A percentile compares a stretch with the other conserved stretches of the same genome.
Evolutionary conservation across 2,888 invertebrate species (phyloP).

Genomic region (Rotaria socialis): DNA sequence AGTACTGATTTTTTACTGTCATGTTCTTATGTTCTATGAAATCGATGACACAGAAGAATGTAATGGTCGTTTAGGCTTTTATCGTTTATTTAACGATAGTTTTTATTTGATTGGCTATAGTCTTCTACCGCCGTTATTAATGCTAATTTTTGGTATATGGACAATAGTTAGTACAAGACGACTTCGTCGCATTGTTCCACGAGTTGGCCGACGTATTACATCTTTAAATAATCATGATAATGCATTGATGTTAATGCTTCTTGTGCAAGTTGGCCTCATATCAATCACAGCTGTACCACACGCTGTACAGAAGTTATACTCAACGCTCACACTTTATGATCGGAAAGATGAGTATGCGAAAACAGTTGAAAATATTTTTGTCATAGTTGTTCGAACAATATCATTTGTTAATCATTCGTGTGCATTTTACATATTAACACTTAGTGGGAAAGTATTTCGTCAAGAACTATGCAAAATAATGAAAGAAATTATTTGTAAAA

Average conservation of each 20-base stretch:
- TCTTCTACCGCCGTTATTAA: not conserved
- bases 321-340: not conserved
- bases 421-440: slow-evolving; percentile 1
- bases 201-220: not conserved
- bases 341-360: not conserved
- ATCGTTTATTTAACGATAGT: not conserved
- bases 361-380: not conserved
- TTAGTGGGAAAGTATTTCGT: not conserved
- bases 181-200: not conserved
- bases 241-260: not conserved
- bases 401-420: slow-evolving; percentile 27
- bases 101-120: not conserved
- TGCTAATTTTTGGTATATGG: not conserved
- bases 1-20: not conserved
- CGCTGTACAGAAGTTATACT: slow-evolving; percentile 26
- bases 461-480: not conserved
- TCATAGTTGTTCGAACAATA: not conserved
- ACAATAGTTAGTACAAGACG: not conserved
- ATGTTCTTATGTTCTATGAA: not conserved
- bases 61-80: not conserved
- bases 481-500: not conserved
- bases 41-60: not conserved
- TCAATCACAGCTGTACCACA: not conserved
- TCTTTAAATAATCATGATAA: not conserved
- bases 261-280: not conserved